Evolutionary conservation across 1,140 invertebrate genomes (phyloP), one percentile per base, ranked within the genome.

Genomic region (Cyclina sinensis): DNA sequence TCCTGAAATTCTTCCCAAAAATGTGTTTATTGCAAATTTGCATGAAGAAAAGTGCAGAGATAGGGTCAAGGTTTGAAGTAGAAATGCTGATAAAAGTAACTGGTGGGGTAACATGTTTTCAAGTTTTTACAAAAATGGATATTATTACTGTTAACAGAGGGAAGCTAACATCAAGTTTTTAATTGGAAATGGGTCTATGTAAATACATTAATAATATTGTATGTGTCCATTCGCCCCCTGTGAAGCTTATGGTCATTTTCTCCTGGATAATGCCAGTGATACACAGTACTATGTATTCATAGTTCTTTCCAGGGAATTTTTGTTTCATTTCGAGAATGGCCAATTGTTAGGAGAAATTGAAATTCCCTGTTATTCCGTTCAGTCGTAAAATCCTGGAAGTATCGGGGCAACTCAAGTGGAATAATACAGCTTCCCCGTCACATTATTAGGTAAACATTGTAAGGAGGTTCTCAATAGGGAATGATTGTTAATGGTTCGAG

Each of bases 331-430:
- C 35, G 21, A 65, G 79, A 65, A 39, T 11, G 21, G 68, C 1
- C 81, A 73, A 48, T 84, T 84, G 62, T 73, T 18, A 73, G 62
- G 14, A 32, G 59, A 57, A 35, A 84, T 84, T 84, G 81, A 84
- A 84, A 84, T 70, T 84, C 81, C 59, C 59, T 84, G 81, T 84
- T 30, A 84, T 48, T 70, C 43, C 62, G 35, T 32, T 84, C 81
- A 84, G 11, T 84, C 81, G 39, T 84, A 59, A 84, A 84, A 84
- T 81, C 21, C n/a, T 32, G 27, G 59, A 68, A 84, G 65, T 70
- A 68, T 68, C 65, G 54, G 18, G 59, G 62, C 48, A 43, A 70
- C 43, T 48, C 62, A n/a, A 43, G 81, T 65, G 62, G 81, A 84
- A 84, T 84, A 73, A 84, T 84, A 9, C 48, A 74, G 70, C 74